Percentiles rank a stretch among this genome's conserved stretches.
Evolutionary conservation across 2,113 vertebrate genomes (phyloP).

Genomic region (Ochotona curzoniae): DNA sequence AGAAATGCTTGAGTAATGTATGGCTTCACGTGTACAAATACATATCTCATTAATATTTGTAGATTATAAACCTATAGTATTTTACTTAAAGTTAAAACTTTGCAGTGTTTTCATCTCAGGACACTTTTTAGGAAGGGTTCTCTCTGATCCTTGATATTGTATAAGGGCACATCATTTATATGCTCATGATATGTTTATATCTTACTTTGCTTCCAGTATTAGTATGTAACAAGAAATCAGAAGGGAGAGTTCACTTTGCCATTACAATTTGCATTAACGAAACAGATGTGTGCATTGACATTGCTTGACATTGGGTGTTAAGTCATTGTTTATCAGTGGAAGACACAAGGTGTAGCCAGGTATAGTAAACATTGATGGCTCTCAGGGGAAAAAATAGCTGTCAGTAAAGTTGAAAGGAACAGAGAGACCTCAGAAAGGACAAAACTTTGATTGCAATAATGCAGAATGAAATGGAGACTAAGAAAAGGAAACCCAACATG

Average conservation of each 20-base stretch:
- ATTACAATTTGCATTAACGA: slow-evolving; percentile 51
- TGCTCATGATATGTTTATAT: neutral
- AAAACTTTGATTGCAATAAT: neutral
- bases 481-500: neutral
- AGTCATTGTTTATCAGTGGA: slow-evolving; percentile 51
- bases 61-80: neutral
- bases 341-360: slow-evolving; percentile 51
- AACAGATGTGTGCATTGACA: slow-evolving; percentile 70
- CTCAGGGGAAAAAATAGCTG: slow-evolving; percentile 56
- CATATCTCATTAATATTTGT: neutral
- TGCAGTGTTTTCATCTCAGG: neutral
- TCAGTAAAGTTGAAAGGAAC: slow-evolving; percentile 48
- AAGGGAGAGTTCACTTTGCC: neutral
- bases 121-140: neutral
- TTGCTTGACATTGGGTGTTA: slow-evolving; percentile 67
- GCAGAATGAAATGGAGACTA: neutral
- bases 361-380: slow-evolving; percentile 64
- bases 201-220: neutral
- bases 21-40: neutral
- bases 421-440: slow-evolving; percentile 49
- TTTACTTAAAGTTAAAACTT: neutral
- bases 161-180: neutral
- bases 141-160: neutral
- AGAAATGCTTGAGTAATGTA: slow-evolving; percentile 23
- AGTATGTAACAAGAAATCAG: slow-evolving; percentile 12